Evolutionary conservation across 2,888 invertebrate species (phyloP).

Genomic region (Marasmarcha lunaedactyla): DNA sequence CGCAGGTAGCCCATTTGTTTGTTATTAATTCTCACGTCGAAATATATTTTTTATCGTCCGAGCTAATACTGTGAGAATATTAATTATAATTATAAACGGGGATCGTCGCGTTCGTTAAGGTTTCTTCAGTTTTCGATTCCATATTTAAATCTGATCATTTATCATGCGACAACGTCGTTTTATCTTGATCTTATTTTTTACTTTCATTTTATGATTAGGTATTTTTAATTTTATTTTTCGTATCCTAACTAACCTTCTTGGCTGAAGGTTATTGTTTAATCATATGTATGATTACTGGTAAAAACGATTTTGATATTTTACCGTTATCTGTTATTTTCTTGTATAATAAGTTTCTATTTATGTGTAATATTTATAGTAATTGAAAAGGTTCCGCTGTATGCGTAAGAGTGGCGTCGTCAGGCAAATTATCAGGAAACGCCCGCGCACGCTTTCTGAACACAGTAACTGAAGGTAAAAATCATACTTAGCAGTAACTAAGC

Average conservation of each 20-base stretch:
- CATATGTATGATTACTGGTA: too few relatives aligned
- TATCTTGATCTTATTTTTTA: constrained; percentile 45
- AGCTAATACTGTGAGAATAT: constrained; percentile 68
- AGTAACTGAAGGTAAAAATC: constrained; percentile 45
- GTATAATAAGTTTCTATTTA: too few relatives aligned
- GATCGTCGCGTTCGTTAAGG: constrained; percentile 56
- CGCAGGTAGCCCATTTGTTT: constrained; percentile 71
- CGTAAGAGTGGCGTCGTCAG: constrained; percentile 16
- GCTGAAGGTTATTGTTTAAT: too few relatives aligned
- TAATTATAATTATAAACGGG: constrained; percentile 70
- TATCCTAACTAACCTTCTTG: constrained; percentile 2
- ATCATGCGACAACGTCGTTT: constrained; percentile 66
- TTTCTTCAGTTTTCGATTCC: constrained; percentile 51
- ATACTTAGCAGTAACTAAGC: constrained; percentile 38
- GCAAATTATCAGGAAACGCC: constrained; percentile 55
- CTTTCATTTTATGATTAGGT: too few relatives aligned
- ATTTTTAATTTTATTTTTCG: constrained; percentile 33
- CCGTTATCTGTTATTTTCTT: too few relatives aligned
- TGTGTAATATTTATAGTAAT: too few relatives aligned
- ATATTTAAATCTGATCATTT: constrained; percentile 66
- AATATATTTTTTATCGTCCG: constrained; percentile 57
- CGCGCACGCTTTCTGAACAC: constrained; percentile 65
- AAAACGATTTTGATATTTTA: too few relatives aligned
- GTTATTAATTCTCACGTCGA: constrained; percentile 70
- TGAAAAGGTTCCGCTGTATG: not conserved